Evolutionary conservation across 2,113 vertebrate species (phyloP), one percentile per base, ranked within the genome.

Genomic region (Cynopterus brachyotis): DNA sequence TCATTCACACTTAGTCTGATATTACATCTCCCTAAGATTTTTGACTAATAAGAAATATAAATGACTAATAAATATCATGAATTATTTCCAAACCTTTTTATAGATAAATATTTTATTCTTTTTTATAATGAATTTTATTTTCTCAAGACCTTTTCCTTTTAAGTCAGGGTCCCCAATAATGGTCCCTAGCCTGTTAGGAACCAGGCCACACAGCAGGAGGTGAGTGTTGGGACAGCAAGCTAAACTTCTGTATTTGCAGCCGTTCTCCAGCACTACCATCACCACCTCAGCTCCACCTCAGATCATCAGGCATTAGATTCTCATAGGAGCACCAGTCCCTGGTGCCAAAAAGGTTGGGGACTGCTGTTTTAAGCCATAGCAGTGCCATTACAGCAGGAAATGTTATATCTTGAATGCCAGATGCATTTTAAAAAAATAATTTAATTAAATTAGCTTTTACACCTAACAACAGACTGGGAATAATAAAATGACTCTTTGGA

Each of bases 391-490:
- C 57, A 22, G 19, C 9, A 89, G 64, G 78, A 85, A 83, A 94
- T 67, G 22, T 47, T 57, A 96, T n/a, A 50, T 69, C 30, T 93
- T 93, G 82, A 91, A 91, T 30, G 78, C 76, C 93, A 94, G 90
- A 59, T 67, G 37, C 75, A 84, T 69, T 90, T n/a, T 1, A 53
- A 95, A 88, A 94, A 96, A 83, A 81, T 47, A 95, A 73, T 30
- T 42, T 75, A 35, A 91, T 64, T 69, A 94, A 94, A 96, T 93
- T 94, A 96, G 85, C 59, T 84, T 95, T 97, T 82, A 94, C 70
- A 83, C 88, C 62, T 88, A 84, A 84, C 66, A 89, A 59, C 73
- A 93, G 92, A 55, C 60, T 79, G 37, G 42, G 55, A 88, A 86
- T 53, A 91, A 95, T 86, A 93, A 95, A 94, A 67, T 40, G 75